Evolutionary conservation across 2,888 invertebrate species (phyloP).

Genomic region (Meghimatium bilineatum): DNA sequence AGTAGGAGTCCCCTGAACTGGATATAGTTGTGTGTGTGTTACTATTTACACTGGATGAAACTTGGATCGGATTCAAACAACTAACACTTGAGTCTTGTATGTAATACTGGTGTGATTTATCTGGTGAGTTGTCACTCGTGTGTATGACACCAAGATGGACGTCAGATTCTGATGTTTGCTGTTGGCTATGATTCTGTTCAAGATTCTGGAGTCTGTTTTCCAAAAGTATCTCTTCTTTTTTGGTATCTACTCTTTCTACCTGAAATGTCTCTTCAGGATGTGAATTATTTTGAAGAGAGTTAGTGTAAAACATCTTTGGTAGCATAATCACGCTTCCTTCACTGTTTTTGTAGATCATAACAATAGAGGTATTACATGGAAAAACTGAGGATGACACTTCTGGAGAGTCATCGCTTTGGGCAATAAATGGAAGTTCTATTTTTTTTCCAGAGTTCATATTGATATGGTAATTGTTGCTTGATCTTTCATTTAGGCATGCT

Average conservation of each 20-base stretch:
- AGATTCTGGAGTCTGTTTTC: background rate
- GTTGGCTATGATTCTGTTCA: background rate
- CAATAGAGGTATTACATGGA: constrained; percentile 3
- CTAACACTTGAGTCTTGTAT: background rate
- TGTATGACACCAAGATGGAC: background rate
- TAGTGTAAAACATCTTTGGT: constrained; percentile 15
- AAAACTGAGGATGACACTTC: background rate
- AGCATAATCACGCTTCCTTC: constrained; percentile 32
- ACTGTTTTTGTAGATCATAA: constrained; percentile 33
- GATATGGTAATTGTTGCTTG: background rate
- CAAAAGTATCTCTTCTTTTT: too few species aligned
- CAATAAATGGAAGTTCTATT: background rate
- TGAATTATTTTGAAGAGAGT: background rate
- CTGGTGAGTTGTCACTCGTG: background rate
- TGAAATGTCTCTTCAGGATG: background rate
- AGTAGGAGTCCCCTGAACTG: background rate
- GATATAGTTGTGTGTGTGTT: background rate
- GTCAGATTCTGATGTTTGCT: background rate
- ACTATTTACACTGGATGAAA: background rate
- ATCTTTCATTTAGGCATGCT: background rate
- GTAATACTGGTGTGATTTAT: background rate
- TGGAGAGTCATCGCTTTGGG: background rate
- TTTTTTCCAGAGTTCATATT: background rate
- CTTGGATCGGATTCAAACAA: background rate
- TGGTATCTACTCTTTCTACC: background rate